Conservation (phyloP, 2,888 invertebrate species). For the Agrochola lota region DNA sequence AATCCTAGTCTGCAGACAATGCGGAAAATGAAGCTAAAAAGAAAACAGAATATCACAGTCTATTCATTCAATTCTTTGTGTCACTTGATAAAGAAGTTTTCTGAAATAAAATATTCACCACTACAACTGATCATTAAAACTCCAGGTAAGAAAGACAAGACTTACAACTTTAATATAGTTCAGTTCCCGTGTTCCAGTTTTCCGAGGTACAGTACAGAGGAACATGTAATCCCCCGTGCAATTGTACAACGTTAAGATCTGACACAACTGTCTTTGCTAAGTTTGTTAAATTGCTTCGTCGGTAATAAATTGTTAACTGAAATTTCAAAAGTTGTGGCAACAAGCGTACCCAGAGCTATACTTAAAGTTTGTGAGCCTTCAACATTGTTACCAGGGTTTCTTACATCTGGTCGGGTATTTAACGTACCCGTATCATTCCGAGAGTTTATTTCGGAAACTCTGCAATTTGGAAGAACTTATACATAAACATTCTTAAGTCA, state of each 20-base stretch:
- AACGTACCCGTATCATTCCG: constrained; percentile 34
- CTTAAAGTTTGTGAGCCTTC: constrained; percentile 66
- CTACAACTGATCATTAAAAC: constrained; percentile 33
- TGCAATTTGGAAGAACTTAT: constrained; percentile 27
- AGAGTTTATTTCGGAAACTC: constrained; percentile 26
- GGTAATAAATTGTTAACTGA: constrained; percentile 73
- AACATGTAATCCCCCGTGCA: constrained; percentile 56
- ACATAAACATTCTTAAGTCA: constrained; percentile 21
- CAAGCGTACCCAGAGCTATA: constrained; percentile 70
- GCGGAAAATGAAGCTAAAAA: constrained; percentile 4
- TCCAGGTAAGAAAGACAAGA: constrained; percentile 23
- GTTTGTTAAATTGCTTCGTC: constrained; percentile 70
- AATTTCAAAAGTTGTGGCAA: constrained; percentile 72
- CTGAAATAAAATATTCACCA: constrained; percentile 22
- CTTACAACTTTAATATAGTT: constrained; percentile 26
- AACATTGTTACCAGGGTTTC: constrained; percentile 48
- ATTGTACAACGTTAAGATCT: constrained; percentile 57
- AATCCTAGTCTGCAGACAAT: background rate
- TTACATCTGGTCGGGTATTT: constrained; percentile 52
- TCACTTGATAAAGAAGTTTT: background rate
- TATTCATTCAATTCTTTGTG: background rate
- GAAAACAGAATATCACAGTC: constrained; percentile 7
- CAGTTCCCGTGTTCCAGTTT: constrained; percentile 25
- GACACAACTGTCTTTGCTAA: constrained; percentile 69
- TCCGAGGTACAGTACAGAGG: constrained; percentile 27